These are phyloP conservation scores for Urocitellus parryii DNA, from an alignment of 2,113 vertebrate species.

Conservation along the genomic window DNA sequence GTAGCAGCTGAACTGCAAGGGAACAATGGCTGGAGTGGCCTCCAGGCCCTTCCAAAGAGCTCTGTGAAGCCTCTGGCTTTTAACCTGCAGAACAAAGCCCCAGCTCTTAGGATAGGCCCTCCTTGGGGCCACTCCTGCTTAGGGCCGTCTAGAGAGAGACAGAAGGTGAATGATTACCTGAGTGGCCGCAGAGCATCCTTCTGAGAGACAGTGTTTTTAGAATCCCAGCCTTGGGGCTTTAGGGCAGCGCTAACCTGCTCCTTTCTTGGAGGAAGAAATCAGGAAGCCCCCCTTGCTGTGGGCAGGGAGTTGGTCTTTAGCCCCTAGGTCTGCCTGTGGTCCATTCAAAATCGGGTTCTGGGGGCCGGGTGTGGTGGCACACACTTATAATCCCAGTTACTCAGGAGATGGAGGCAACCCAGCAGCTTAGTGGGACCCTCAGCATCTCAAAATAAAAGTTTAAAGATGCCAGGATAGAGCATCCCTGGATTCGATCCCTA, in stretches of 20 bases:
- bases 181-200: not conserved
- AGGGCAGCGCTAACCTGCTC: not conserved
- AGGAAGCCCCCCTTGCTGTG: not conserved
- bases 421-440: not conserved
- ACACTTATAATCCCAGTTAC: not conserved
- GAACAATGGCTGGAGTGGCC: not conserved
- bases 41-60: not conserved
- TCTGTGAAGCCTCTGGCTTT: slow-evolving; percentile 38
- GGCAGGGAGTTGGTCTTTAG: not conserved
- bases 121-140: not conserved
- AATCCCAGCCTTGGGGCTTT: not conserved
- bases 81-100: slow-evolving; percentile 47
- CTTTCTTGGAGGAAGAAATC: not conserved
- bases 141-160: not conserved
- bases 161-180: not conserved
- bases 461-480: not conserved
- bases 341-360: not conserved
- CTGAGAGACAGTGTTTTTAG: not conserved
- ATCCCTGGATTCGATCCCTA: not conserved
- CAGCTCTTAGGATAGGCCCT: not conserved
- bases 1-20: not conserved
- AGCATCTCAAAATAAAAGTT: not conserved
- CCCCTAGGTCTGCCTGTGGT: not conserved
- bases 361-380: no score
- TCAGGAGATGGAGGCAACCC: not conserved